These are phyloP conservation scores for Caenorhabditis uteleia DNA, from an alignment of 2,888 invertebrate species.

Conservation along the genomic window DNA sequence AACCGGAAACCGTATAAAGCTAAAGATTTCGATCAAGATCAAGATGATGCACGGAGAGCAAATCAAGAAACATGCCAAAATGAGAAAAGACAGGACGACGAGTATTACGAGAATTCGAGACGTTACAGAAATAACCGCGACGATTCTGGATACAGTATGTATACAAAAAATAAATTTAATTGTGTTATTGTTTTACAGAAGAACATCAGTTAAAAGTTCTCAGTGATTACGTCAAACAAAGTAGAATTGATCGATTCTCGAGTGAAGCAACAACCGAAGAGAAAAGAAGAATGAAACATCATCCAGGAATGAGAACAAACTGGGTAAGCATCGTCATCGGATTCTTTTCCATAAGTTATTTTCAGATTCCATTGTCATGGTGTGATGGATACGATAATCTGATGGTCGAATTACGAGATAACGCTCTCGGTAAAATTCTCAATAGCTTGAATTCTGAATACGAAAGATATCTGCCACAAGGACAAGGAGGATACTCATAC, in stretches of 20 bases:
- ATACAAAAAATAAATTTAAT: neutral
- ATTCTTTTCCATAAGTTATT: conserved; percentile 9
- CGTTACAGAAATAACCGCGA: neutral
- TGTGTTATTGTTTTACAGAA: neutral
- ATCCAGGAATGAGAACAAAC: too few relatives aligned
- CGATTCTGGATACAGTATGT: neutral
- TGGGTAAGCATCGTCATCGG: conserved; percentile 17
- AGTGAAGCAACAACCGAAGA: too few relatives aligned
- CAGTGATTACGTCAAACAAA: neutral
- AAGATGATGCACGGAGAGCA: conserved; percentile 2
- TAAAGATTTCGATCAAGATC: neutral
- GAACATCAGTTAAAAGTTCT: neutral
- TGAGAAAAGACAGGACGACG: neutral
- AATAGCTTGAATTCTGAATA: too few relatives aligned
- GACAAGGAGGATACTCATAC: neutral
- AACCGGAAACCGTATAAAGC: conserved; percentile 9
- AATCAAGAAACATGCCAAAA: neutral
- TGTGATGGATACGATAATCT: neutral
- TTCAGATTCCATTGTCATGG: neutral
- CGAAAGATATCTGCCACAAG: neutral
- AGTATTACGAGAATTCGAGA: neutral
- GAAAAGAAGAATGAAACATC: too few relatives aligned
- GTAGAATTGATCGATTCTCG: conserved; percentile 1
- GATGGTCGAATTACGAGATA: too few relatives aligned
- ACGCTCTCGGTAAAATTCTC: neutral